Percentiles rank a stretch among this genome's conserved stretches.
These are phyloP conservation scores for Prinia subflava DNA, from an alignment of 2,113 vertebrate species.

Conservation along the genomic window DNA sequence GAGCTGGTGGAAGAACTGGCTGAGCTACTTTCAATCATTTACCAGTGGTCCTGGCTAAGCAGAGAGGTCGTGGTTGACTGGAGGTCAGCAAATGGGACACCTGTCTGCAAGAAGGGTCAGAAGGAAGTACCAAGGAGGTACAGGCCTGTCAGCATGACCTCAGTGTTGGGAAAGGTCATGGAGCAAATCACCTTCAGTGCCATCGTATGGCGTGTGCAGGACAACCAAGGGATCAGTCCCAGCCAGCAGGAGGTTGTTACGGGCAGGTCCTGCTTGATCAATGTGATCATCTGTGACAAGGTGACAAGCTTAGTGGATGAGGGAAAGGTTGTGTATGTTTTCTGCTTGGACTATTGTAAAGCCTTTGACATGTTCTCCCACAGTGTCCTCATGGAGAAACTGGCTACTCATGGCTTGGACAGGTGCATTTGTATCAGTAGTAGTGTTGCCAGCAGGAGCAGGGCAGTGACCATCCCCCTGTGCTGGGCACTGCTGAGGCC, in stretches of 20 bases:
- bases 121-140: background rate
- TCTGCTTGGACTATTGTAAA: background rate
- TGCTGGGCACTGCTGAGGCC: rapidly evolving
- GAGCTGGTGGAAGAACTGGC: background rate
- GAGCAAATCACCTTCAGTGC: background rate
- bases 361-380: background rate
- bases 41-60: background rate
- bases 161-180: background rate
- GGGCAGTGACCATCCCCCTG: rapidly evolving
- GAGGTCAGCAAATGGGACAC: background rate
- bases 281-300: background rate
- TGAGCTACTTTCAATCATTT: background rate
- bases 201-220: background rate
- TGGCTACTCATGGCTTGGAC: background rate
- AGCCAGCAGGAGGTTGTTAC: background rate
- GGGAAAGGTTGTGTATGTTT: background rate
- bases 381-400: background rate
- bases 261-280: background rate
- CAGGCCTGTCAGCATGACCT: background rate
- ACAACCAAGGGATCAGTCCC: background rate
- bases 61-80: background rate
- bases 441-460: background rate
- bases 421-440: background rate
- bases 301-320: background rate
- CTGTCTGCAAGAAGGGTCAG: background rate